phyloP scores from a whole-genome alignment of 1,140 invertebrate species.

The Adoxophyes honmai region DNA sequence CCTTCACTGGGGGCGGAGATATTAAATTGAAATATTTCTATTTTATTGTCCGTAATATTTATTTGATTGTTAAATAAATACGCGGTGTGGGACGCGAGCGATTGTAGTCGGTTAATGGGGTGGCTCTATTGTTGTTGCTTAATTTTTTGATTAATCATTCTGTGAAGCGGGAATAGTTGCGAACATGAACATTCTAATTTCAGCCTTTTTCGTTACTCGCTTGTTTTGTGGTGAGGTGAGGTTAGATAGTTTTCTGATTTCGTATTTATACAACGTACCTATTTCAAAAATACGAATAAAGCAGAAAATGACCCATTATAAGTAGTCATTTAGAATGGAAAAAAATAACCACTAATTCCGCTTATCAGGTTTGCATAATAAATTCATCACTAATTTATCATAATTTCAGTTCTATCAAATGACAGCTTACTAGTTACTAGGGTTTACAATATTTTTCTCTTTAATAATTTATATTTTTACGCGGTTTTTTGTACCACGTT shows the following conservation, averaged over 20 bases:
- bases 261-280: neutral
- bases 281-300: no score
- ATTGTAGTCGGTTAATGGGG: constrained; percentile 64
- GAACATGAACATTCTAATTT: constrained; percentile 48
- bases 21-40: constrained; percentile 76
- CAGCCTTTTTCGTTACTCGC: constrained; percentile 20
- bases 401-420: no score
- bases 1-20: constrained; percentile 64
- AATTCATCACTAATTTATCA: no score
- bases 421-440: no score
- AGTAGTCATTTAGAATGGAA: no score
- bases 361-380: no score
- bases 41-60: constrained; percentile 77
- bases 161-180: constrained; percentile 46
- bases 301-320: no score
- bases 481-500: no score
- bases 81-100: constrained; percentile 66
- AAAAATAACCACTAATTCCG: no score
- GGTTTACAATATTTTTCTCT: no score
- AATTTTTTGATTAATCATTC: constrained; percentile 77
- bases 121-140: constrained; percentile 68
- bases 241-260: no score
- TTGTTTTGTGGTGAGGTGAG: constrained; percentile 17
- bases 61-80: constrained; percentile 77
- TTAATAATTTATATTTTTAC: no score